Conservation (phyloP, 1,140 invertebrate species). For the Archegozetes longisetosus region DNA sequence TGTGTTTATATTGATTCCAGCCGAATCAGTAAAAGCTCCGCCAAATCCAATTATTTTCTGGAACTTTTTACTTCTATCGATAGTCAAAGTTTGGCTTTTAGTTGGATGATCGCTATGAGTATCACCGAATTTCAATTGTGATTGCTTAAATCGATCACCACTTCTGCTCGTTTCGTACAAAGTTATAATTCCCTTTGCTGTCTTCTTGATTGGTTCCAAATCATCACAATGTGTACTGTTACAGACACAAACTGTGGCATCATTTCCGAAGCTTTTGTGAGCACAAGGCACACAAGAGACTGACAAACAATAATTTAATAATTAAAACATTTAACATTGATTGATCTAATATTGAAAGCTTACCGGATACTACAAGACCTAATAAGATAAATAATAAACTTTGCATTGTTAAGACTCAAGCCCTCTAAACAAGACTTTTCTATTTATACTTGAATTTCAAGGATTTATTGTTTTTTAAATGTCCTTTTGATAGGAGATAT, state of each 20-base stretch:
- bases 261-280: background rate
- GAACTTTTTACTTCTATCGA: slow-evolving; percentile 20
- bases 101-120: background rate
- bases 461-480: no score
- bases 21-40: slow-evolving; percentile 66
- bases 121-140: background rate
- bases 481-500: no score
- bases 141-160: background rate
- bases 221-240: slow-evolving; percentile 10
- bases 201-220: slow-evolving; percentile 3
- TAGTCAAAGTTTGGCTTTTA: slow-evolving; percentile 1
- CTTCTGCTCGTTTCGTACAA: background rate
- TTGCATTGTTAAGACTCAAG: no score
- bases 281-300: no score
- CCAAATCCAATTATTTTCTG: slow-evolving; percentile 54
- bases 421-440: no score
- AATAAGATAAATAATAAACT: no score
- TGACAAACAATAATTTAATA: no score
- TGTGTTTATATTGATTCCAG: slow-evolving; percentile 47
- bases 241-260: slow-evolving; percentile 7
- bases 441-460: no score
- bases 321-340: no score
- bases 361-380: no score
- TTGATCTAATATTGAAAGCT: no score
- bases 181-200: background rate